phyloP scores from a whole-genome alignment of 2,888 invertebrate genomes.

The Ariolimax columbianus region DNA sequence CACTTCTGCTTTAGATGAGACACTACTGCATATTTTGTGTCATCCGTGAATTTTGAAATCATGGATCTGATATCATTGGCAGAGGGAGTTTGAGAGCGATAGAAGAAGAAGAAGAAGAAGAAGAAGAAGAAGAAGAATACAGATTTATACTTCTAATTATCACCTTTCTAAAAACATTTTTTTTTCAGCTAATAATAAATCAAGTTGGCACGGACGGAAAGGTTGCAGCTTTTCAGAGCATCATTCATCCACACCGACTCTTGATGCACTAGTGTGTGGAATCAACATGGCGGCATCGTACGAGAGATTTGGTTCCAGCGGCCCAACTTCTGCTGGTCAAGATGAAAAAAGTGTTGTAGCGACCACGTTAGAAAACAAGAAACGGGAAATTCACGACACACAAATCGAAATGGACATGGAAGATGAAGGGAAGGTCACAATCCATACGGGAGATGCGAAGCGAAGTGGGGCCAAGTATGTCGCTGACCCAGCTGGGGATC shows the following conservation, averaged over 20 bases:
- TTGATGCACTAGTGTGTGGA: conserved; percentile 44
- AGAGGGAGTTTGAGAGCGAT: too few relatives aligned
- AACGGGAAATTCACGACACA: conserved; percentile 22
- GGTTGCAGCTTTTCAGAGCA: conserved; percentile 45
- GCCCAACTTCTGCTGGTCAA: conserved; percentile 7
- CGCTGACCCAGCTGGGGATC: conserved; percentile 63
- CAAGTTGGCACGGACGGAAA: conserved; percentile 26
- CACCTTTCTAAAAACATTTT: too few relatives aligned
- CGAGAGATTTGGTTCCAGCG: conserved; percentile 57
- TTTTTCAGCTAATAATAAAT: conserved; percentile 22
- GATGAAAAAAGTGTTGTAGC: background rate
- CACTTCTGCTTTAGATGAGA: too few relatives aligned
- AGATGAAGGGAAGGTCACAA: conserved; percentile 52
- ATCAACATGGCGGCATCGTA: conserved; percentile 53
- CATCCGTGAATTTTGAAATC: too few relatives aligned
- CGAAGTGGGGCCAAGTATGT: conserved; percentile 54
- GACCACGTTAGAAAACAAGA: background rate
- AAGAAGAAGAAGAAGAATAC: too few relatives aligned
- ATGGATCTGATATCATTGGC: too few relatives aligned
- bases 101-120: too few relatives aligned
- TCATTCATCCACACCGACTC: conserved; percentile 47
- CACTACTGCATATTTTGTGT: too few relatives aligned
- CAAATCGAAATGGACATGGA: conserved; percentile 44
- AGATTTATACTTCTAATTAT: too few relatives aligned
- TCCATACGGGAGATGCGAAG: conserved; percentile 29